Base-by-base conservation (phyloP, 1,140 invertebrate species). In the Neodiprion fabricii region DNA sequence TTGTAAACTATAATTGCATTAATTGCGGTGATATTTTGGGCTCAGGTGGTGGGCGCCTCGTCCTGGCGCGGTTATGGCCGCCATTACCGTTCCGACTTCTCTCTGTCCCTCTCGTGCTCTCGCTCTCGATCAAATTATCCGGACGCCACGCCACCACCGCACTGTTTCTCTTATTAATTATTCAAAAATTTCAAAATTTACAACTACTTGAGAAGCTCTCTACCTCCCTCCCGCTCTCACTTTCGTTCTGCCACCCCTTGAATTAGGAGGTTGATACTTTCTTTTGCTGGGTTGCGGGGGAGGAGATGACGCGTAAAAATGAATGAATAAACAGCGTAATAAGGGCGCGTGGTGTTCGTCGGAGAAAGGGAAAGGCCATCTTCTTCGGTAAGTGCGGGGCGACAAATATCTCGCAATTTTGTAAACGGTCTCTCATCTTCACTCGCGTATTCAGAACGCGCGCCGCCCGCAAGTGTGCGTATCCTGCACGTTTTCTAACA, bases 1-100 rank as follows among this genome's bases (percentile, higher is more conserved):
- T 87, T 86, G 85, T 85, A 87, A 86, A 86, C 85, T 87, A 84
- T 87, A 87, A 87, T 87, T 87, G 86, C 86, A 84, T 87, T 87
- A 86, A 86, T 87, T 86, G 86, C 80, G 84, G 85, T 84, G 85
- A 87, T 87, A 87, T 87, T 87, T 87, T 85, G 85, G 86, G 84
- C 84, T 85, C 86, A 86, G 85, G 85, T 87, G 85, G 78, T 79
- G 82, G 82, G 82, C 81, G 84, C 83, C 78, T 81, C 79, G 79
- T 79, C 78, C 81, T 78, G 79, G 83, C 82, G 86, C 86, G 86
- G 84, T 87, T 87, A 87, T 85, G 87, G 85, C 84, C 77, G 77
- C 85, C 85, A 85, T 88, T 86, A 88, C 86, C 83, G 83, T 82
- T 82, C 73, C 76, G 77, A 48, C 79, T 61, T 14, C 53, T 61